Conservation (phyloP, 2,113 vertebrate genomes). For the Zosterops borbonicus region DNA sequence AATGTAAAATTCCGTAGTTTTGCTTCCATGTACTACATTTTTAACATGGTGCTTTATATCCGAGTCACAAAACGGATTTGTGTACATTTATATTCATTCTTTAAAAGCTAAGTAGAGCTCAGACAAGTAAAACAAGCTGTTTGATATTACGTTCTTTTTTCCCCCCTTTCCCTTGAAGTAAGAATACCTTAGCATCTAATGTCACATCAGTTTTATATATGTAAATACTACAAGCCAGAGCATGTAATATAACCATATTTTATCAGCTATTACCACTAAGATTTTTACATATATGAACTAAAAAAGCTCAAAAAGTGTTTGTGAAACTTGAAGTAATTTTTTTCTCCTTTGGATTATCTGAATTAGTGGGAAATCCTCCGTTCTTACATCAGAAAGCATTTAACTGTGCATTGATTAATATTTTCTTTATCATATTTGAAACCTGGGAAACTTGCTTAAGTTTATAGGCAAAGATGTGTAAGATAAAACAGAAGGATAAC, state of each 20-base stretch:
- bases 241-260: background rate
- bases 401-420: background rate
- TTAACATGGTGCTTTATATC: conserved; percentile 24
- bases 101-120: conserved; percentile 19
- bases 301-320: background rate
- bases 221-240: conserved; percentile 43
- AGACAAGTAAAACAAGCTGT: conserved; percentile 40
- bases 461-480: background rate
- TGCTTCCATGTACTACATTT: conserved; percentile 11
- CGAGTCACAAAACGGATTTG: background rate
- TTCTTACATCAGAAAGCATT: background rate
- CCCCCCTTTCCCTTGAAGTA: background rate
- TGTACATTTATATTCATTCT: conserved; percentile 21
- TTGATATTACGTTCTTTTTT: background rate
- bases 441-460: background rate
- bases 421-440: background rate
- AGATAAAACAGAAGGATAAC: background rate
- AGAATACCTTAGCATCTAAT: conserved; percentile 23
- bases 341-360: background rate
- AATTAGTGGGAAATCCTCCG: background rate
- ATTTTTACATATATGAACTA: background rate
- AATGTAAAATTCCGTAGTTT: background rate
- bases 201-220: conserved; percentile 23
- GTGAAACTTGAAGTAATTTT: background rate
- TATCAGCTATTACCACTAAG: conserved; percentile 31